These are phyloP conservation scores for Mactromeris polynyma DNA, from an alignment of 2,888 invertebrate species.

Conservation along the genomic window DNA sequence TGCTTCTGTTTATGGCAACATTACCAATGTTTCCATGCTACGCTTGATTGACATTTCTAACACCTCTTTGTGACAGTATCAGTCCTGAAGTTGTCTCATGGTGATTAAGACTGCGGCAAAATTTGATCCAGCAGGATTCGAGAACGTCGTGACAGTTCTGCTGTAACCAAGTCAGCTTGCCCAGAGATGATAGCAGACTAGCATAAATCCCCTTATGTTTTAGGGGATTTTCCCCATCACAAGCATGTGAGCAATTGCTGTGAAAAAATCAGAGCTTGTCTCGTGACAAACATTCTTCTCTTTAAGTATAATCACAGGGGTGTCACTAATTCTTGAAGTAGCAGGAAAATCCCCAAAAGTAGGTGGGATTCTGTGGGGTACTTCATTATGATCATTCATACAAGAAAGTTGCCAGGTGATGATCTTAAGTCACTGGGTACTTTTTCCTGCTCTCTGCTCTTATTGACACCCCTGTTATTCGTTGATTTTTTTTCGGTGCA, in stretches of 20 bases:
- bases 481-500: no score
- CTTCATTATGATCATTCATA: no score
- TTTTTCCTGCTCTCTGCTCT: no score
- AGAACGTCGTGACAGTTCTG: constrained; percentile 19
- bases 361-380: no score
- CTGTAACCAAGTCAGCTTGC: neutral
- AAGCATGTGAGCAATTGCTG: neutral
- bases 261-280: neutral
- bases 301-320: no score
- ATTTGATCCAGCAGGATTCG: constrained; percentile 10
- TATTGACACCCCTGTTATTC: no score
- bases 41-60: constrained; percentile 43
- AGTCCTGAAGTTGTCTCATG: constrained; percentile 35
- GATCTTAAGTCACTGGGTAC: no score
- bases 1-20: constrained; percentile 35
- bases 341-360: no score
- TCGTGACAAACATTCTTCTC: neutral
- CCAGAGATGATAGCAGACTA: neutral
- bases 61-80: constrained; percentile 38
- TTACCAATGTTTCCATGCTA: constrained; percentile 30
- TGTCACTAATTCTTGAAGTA: no score
- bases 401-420: no score
- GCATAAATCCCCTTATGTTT: neutral
- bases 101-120: constrained; percentile 27
- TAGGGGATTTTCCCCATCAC: neutral